phyloP scores from a whole-genome alignment of 1,140 invertebrate genomes.

The Theocolax elegans region DNA sequence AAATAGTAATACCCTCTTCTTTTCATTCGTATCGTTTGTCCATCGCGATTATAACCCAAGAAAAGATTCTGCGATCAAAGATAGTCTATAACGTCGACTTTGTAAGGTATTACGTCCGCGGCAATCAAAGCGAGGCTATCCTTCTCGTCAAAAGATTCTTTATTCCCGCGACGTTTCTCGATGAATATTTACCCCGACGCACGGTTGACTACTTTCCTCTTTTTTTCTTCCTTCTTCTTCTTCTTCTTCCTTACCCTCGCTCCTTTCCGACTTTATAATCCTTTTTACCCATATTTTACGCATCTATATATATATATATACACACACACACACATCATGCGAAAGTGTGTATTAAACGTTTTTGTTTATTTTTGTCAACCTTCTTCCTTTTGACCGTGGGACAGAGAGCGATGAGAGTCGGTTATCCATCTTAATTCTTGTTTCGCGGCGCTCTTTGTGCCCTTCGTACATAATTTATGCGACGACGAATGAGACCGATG shows the following conservation, averaged over 20 bases:
- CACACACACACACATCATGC: background rate
- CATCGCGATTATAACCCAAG: conserved; percentile 9
- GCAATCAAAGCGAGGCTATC: conserved; percentile 31
- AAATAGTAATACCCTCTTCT: no score
- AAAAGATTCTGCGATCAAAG: conserved; percentile 26
- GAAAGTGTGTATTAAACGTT: no score
- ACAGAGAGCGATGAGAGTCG: no score
- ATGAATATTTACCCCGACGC: conserved; percentile 24
- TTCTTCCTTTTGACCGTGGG: no score
- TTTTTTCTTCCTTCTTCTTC: no score
- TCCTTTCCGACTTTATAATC: conserved; percentile 19
- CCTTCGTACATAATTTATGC: conserved; percentile 1
- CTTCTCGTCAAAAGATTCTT: conserved; percentile 33
- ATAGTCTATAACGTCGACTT: conserved; percentile 31
- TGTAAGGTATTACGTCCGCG: conserved; percentile 17
- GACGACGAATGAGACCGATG: conserved; percentile 9
- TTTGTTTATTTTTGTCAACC: background rate
- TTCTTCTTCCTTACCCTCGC: no score
- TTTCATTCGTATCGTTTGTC: conserved; percentile 5
- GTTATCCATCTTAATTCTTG: conserved; percentile 1
- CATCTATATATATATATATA: background rate
- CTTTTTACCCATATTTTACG: background rate
- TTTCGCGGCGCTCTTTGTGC: background rate
- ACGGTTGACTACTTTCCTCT: background rate
- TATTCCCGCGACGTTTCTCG: conserved; percentile 6